Percentiles rank a stretch among this genome's conserved stretches.
These are phyloP conservation scores for Amblyjoppa proteus DNA, from an alignment of 2,888 invertebrate species.

Conservation along the genomic window DNA sequence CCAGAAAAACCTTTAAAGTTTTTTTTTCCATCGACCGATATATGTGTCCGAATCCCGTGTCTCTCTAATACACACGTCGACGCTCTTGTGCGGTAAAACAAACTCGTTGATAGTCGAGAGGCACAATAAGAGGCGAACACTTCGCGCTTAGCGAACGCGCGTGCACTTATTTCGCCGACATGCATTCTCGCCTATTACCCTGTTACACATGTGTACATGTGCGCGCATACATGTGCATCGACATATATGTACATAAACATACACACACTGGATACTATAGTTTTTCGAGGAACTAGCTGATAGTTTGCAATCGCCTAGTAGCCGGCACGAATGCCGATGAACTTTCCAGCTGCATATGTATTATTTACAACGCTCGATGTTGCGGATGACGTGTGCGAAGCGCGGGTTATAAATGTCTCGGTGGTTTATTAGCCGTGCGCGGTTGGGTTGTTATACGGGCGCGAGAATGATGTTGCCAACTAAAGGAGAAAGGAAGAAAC, in stretches of 20 bases:
- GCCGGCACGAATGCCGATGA: constrained; percentile 68
- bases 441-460: constrained; percentile 58
- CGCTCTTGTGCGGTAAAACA: constrained; percentile 5
- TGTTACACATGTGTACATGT: constrained; percentile 19
- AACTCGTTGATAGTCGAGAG: constrained; percentile 63
- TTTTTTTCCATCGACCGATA: constrained; percentile 28
- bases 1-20: background rate
- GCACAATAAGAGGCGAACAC: constrained; percentile 51
- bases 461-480: constrained; percentile 52
- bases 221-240: background rate
- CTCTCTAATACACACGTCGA: background rate
- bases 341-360: constrained; percentile 67
- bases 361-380: constrained; percentile 65
- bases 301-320: constrained; percentile 65
- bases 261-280: constrained; percentile 28
- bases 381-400: constrained; percentile 61
- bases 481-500: constrained; percentile 40
- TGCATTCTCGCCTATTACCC: constrained; percentile 58
- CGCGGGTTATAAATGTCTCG: constrained; percentile 67
- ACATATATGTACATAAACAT: constrained; percentile 4
- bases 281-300: constrained; percentile 67
- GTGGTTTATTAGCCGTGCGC: constrained; percentile 71
- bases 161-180: constrained; percentile 67
- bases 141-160: constrained; percentile 59
- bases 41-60: background rate